These are phyloP conservation scores for Phytoseiulus persimilis DNA, from an alignment of 2,888 invertebrate genomes.

Conservation along the genomic window DNA sequence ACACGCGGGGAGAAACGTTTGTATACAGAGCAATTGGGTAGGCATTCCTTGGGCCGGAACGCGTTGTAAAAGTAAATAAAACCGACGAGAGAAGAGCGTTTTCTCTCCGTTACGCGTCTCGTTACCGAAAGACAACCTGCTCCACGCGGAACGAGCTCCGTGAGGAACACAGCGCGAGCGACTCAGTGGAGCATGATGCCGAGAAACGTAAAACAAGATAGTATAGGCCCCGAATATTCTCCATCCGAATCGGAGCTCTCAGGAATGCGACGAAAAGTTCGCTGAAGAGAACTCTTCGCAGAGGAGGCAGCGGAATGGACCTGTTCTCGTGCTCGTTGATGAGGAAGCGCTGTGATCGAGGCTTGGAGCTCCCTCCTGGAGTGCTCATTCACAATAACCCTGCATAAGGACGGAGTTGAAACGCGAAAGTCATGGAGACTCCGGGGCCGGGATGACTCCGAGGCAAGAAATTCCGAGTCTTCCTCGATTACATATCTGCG, in stretches of 20 bases:
- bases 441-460: too few species aligned
- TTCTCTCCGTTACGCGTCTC: neutral
- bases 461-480: neutral
- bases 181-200: neutral
- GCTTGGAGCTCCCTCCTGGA: too few species aligned
- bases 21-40: neutral
- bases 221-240: too few species aligned
- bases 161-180: neutral
- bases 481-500: neutral
- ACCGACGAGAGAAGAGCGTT: neutral
- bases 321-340: too few species aligned
- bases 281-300: too few species aligned
- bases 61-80: neutral
- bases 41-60: neutral
- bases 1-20: neutral
- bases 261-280: too few species aligned
- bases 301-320: too few species aligned
- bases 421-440: too few species aligned
- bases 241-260: too few species aligned
- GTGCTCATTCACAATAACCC: too few species aligned
- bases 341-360: too few species aligned
- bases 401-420: too few species aligned
- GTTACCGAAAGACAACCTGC: neutral
- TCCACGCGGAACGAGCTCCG: neutral
- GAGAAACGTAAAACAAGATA: neutral